Percentiles rank a stretch among this genome's conserved stretches.
phyloP scores from a whole-genome alignment of 2,888 invertebrate genomes.

The Kuschelorhynchus macadamiae region DNA sequence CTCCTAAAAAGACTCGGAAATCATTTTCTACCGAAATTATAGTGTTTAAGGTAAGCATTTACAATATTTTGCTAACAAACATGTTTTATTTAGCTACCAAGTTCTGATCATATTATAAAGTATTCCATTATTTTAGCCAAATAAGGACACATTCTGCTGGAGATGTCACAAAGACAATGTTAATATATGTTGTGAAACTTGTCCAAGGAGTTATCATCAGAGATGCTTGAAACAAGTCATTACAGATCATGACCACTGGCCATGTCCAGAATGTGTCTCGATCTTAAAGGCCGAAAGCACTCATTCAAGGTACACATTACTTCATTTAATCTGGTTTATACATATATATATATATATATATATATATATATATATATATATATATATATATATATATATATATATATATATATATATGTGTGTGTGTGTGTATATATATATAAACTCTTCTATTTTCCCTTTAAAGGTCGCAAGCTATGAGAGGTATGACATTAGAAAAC shows the following conservation, averaged over 20 bases:
- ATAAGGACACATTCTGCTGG: slow-evolving; percentile 90
- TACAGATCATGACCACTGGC: slow-evolving; percentile 76
- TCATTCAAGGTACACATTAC: slow-evolving; percentile 75
- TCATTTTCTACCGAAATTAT: slow-evolving; percentile 51
- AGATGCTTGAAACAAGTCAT: slow-evolving; percentile 78
- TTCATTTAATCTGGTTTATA: too few species aligned
- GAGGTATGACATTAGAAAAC: slow-evolving; percentile 79
- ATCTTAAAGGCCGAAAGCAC: slow-evolving; percentile 81
- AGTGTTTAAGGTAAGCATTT: slow-evolving; percentile 59
- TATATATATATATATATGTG: too few species aligned
- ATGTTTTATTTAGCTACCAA: too few species aligned
- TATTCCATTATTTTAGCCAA: too few species aligned
- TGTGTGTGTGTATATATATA: too few species aligned
- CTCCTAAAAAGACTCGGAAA: slow-evolving; percentile 52
- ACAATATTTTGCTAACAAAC: too few species aligned
- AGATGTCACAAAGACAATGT: slow-evolving; percentile 84
- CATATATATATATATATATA: too few species aligned
- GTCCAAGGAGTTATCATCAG: slow-evolving; percentile 87
- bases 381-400: too few species aligned
- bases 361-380: too few species aligned
- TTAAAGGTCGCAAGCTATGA: slow-evolving; percentile 75
- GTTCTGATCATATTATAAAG: too few species aligned
- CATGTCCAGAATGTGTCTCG: slow-evolving; percentile 88
- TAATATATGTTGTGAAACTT: slow-evolving; percentile 81
- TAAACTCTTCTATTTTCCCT: too few species aligned